Evolutionary conservation across 37 sponge, comb jelly and placozoan genomes (phyloP), one percentile per base, ranked within the genome.

Genomic region (Hormiphora californensis): DNA sequence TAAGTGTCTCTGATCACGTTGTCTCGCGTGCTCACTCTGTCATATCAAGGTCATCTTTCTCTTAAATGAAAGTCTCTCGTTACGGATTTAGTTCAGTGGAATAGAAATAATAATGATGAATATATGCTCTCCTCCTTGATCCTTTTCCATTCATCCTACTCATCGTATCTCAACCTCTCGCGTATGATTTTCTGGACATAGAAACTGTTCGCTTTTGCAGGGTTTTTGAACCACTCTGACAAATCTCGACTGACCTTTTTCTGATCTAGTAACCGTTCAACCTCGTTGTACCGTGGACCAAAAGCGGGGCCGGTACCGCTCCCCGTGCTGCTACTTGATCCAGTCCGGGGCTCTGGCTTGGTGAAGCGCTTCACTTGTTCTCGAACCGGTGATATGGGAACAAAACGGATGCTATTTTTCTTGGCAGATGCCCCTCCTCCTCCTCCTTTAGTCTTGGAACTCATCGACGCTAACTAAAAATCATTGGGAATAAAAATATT

Each of bases 211-310:
- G 4, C 21, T 27, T 12, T 57, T 5, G 28, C 25, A 30, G 22
- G 5, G 81, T 73, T 73, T 46, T 73, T 73, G 81, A 73, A 73
- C 81, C 81, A 73, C 28, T 73, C 81, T 5, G 81, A 73, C 4
- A 73, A 46, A 28, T 73, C 43, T 40, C 81, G 8, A 46, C 81
- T 73, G 23, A 73, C 81, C 44, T 73, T 73, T 43, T 73, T 73
- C 81, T 73, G 81, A 30, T 73, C 81, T 46, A 73, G 40, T 43
- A 73, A 46, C 7, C 81, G 41, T 33, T 73, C 81, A 43, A 73
- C 81, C 81, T 73, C 81, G 25, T 73, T 73, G 81, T 36, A 73
- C n/a, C n/a, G n/a, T n/a, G n/a, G n/a, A n/a, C n/a, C n/a, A n/a
- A n/a, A n/a, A n/a, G n/a, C n/a, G n/a, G n/a, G n/a, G n/a, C n/a